Evolutionary conservation across 2,113 vertebrate species (phyloP), one percentile per base, ranked within the genome.

Genomic region (Pantherophis guttatus): DNA sequence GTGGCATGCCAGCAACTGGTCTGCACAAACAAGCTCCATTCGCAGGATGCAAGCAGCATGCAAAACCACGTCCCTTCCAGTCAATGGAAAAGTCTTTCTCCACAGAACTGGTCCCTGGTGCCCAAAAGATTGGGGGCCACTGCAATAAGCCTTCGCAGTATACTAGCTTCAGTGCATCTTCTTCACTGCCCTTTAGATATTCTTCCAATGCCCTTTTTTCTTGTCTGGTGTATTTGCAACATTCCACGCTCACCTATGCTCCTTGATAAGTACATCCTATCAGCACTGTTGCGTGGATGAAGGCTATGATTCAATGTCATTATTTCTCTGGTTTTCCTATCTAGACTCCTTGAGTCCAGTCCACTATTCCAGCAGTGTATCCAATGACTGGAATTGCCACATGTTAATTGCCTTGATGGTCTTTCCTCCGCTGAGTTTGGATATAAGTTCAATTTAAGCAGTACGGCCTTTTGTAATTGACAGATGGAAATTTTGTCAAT

Each of bases 1-100:
- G 15, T 6, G 5, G 55, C 17, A 57, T 57, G 55, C 55, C 17
- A 21, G 17, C 55, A 57, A 57, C 55, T 4, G 0, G 5, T 57
- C 17, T 1, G 1, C 1, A 1, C 55, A 57, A 57, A 21, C 55
- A 57, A 57, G 17, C 55, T 21, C 55, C 17, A 57, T 19, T 57
- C 17, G 0, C 17, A 6, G 55, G 55, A 57, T 5, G 1, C 55
- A 57, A 21, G 17, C 17, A 57, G 17, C 17, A 19, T 57, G 15
- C 1, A 19, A 57, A 57, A 57, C 55, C 55, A 19, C 5, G 0
- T 21, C 19, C 9, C 24, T 8, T 62, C 9, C 0, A 0, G 24
- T 62, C 59, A 0, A 0, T 3, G 9, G 59, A 62, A 62, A 62
- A 11, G 23, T 59, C 9, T 26, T 62, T 62, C 9, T 26, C 59